Percentiles rank a stretch among this genome's conserved stretches.
These are phyloP conservation scores for Leptinotarsa defecta DNA, from an alignment of 1,140 invertebrate species.

Conservation along the genomic window DNA sequence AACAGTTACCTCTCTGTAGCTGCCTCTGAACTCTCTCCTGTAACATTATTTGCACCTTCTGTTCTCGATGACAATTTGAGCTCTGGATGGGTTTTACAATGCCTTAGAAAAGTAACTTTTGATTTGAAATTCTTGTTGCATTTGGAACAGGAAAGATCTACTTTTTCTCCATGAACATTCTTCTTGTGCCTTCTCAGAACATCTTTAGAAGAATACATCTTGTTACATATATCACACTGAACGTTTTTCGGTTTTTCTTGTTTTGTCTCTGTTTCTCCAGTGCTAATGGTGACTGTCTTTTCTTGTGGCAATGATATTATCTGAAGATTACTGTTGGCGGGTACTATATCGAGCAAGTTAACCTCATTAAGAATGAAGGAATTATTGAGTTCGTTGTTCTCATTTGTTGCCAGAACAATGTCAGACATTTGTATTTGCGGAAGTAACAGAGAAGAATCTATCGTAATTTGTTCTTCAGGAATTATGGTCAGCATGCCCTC, in stretches of 20 bases:
- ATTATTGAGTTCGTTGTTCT: neutral
- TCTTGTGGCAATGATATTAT: conserved; percentile 12
- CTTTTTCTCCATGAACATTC: conserved; percentile 44
- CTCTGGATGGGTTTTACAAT: conserved; percentile 75
- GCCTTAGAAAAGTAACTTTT: conserved; percentile 66
- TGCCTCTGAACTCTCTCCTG: conserved; percentile 45
- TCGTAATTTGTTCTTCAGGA: conserved; percentile 13
- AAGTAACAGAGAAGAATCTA: conserved; percentile 13
- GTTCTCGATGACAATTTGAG: conserved; percentile 59
- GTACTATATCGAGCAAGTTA: conserved; percentile 16
- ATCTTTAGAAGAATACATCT: conserved; percentile 48
- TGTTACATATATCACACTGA: conserved; percentile 51
- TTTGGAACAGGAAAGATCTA: conserved; percentile 56
- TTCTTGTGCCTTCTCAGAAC: conserved; percentile 48
- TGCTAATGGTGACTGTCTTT: neutral
- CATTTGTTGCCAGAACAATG: conserved; percentile 16
- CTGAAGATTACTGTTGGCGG: neutral
- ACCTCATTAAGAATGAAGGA: conserved; percentile 22
- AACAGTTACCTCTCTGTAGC: conserved; percentile 51
- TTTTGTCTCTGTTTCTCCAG: neutral
- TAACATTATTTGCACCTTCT: conserved; percentile 59
- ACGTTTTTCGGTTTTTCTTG: conserved; percentile 15
- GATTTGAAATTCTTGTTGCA: conserved; percentile 61
- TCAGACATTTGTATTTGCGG: conserved; percentile 20
- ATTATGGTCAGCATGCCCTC: neutral